These are phyloP conservation scores for Apotomis turbidana DNA, from an alignment of 2,888 invertebrate genomes.

Conservation along the genomic window DNA sequence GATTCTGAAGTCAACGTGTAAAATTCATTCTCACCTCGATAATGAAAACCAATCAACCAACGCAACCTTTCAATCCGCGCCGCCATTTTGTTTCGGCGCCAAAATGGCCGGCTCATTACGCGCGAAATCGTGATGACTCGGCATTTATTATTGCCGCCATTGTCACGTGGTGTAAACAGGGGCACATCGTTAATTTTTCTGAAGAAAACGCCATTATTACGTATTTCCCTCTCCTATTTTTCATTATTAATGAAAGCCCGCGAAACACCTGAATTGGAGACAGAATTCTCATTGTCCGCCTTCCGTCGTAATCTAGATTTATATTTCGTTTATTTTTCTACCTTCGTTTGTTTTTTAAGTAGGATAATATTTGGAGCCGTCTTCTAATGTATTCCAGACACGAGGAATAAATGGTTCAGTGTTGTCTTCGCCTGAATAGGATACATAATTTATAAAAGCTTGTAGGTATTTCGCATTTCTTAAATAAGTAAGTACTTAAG, in stretches of 20 bases:
- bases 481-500: too few species aligned
- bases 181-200: conserved; percentile 35
- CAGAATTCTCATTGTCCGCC: conserved; percentile 23
- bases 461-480: too few species aligned
- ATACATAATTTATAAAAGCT: neutral
- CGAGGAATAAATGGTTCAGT: neutral
- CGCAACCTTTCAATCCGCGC: conserved; percentile 30
- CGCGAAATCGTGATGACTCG: conserved; percentile 22
- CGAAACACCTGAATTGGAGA: conserved; percentile 28
- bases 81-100: conserved; percentile 34
- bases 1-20: neutral
- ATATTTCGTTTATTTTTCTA: conserved; percentile 22
- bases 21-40: conserved; percentile 13
- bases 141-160: conserved; percentile 34
- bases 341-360: conserved; percentile 19
- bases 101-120: conserved; percentile 40
- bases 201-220: conserved; percentile 25
- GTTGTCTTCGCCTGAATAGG: neutral
- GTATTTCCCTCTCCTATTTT: conserved; percentile 24
- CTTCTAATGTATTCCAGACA: neutral
- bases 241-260: conserved; percentile 34
- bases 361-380: neutral
- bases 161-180: conserved; percentile 34
- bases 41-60: conserved; percentile 36
- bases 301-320: conserved; percentile 33